A percentile compares a stretch with the other conserved stretches of the same genome.
These are phyloP conservation scores for Ommatoiulus sabulosus DNA, from an alignment of 2,888 invertebrate species.

Conservation along the genomic window DNA sequence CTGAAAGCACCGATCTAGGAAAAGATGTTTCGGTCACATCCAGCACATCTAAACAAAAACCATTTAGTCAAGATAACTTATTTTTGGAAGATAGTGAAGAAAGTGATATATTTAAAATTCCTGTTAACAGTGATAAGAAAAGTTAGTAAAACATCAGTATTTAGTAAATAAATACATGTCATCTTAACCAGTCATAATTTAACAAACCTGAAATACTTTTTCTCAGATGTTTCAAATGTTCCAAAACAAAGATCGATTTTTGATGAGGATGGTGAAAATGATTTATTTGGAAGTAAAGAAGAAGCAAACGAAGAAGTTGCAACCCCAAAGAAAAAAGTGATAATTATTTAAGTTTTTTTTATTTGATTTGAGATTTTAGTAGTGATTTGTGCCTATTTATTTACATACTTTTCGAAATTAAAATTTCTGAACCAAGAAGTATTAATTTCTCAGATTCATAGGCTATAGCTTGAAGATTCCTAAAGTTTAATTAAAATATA, in stretches of 20 bases:
- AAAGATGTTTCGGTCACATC: not conserved
- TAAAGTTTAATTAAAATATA: too few relatives aligned
- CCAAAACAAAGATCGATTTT: slow-evolving; percentile 54
- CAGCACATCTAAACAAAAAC: not conserved
- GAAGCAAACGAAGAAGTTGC: not conserved
- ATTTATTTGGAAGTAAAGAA: slow-evolving; percentile 47
- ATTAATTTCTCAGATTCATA: too few relatives aligned
- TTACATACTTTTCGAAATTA: too few relatives aligned
- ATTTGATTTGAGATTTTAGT: too few relatives aligned
- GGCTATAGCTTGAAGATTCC: too few relatives aligned
- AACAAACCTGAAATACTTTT: not conserved
- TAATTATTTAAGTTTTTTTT: not conserved
- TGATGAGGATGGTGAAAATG: slow-evolving; percentile 54
- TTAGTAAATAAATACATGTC: not conserved
- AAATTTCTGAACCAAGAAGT: too few relatives aligned
- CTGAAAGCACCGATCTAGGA: not conserved
- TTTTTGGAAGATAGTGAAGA: slow-evolving; percentile 42
- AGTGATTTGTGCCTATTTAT: too few relatives aligned
- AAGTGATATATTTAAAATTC: slow-evolving; percentile 51
- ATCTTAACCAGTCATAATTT: not conserved
- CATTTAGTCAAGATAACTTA: slow-evolving; percentile 10
- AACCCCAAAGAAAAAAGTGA: slow-evolving; percentile 42
- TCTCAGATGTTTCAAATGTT: slow-evolving; percentile 9
- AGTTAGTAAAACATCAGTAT: not conserved
- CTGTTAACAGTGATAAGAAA: not conserved